A percentile compares a stretch with the other conserved stretches of the same genome.
phyloP scores from a whole-genome alignment of 2,113 vertebrate genomes.

The Nipponia nippon region DNA sequence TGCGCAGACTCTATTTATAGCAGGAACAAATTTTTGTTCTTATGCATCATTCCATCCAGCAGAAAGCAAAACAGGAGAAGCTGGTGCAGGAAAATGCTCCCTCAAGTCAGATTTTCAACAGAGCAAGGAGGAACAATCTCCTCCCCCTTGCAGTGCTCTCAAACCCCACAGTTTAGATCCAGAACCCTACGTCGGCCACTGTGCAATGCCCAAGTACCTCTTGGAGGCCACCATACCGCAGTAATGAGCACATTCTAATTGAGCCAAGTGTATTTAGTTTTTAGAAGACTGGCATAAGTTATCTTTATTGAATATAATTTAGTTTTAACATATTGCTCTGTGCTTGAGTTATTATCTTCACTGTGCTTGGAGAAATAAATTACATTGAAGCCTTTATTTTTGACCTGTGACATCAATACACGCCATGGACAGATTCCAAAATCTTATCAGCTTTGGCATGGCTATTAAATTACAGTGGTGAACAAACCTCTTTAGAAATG shows the following conservation, averaged over 20 bases:
- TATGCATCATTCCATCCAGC: constrained; percentile 15
- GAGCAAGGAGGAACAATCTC: not conserved
- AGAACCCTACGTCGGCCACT: not conserved
- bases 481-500: constrained; percentile 74
- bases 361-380: constrained; percentile 71
- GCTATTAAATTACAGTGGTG: constrained; percentile 72
- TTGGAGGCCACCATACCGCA: not conserved
- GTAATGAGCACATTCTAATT: constrained; percentile 21
- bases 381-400: constrained; percentile 72
- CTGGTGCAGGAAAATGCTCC: not conserved
- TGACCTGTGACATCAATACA: constrained; percentile 75
- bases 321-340: constrained; percentile 74
- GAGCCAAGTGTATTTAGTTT: constrained; percentile 61
- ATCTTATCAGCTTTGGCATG: constrained; percentile 71
- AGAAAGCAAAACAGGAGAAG: constrained; percentile 26
- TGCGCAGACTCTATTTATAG: constrained; percentile 14
- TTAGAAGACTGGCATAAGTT: constrained; percentile 70
- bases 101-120: not conserved
- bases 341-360: constrained; percentile 72
- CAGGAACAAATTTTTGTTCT: not conserved
- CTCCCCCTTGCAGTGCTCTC: not conserved
- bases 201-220: not conserved
- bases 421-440: constrained; percentile 69
- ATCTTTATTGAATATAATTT: constrained; percentile 73
- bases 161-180: not conserved